Conservation (phyloP, 2,113 vertebrate species). For the Cebus imitator region DNA sequence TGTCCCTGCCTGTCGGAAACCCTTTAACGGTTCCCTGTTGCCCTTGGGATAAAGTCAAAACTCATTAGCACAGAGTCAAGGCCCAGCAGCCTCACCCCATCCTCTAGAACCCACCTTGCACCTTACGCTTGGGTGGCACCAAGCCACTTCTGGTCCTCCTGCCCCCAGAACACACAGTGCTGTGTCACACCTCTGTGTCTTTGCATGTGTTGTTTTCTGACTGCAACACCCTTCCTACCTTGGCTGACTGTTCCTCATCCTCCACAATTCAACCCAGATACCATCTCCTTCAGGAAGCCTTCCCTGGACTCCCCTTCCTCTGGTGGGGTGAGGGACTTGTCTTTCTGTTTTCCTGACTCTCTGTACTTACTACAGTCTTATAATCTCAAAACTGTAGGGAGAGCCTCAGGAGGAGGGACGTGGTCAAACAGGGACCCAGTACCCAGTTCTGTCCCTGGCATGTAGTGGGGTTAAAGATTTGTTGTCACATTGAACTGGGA, state of each 20-base stretch:
- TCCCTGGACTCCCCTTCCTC: background rate
- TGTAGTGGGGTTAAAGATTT: background rate
- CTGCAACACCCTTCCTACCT: background rate
- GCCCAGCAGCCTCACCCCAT: background rate
- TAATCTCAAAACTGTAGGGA: background rate
- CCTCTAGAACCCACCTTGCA: background rate
- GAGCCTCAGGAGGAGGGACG: background rate
- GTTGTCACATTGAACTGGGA: background rate
- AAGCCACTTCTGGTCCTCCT: background rate
- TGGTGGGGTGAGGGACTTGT: background rate
- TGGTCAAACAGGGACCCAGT: background rate
- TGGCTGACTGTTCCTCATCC: background rate
- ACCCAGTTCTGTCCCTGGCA: background rate
- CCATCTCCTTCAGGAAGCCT: slow-evolving; percentile 19
- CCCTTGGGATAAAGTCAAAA: slow-evolving; percentile 55
- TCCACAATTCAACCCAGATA: background rate
- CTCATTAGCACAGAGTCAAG: slow-evolving; percentile 23
- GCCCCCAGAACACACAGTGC: background rate
- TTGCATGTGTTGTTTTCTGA: background rate
- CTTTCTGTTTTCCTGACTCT: background rate
- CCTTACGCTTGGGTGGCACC: background rate
- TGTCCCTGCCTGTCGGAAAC: slow-evolving; percentile 22
- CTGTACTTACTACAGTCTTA: background rate
- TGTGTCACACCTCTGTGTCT: background rate
- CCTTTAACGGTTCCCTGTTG: slow-evolving; percentile 38